These are phyloP conservation scores for Chrysopilus asiliformis DNA, from an alignment of 2,888 invertebrate species.

Conservation along the genomic window DNA sequence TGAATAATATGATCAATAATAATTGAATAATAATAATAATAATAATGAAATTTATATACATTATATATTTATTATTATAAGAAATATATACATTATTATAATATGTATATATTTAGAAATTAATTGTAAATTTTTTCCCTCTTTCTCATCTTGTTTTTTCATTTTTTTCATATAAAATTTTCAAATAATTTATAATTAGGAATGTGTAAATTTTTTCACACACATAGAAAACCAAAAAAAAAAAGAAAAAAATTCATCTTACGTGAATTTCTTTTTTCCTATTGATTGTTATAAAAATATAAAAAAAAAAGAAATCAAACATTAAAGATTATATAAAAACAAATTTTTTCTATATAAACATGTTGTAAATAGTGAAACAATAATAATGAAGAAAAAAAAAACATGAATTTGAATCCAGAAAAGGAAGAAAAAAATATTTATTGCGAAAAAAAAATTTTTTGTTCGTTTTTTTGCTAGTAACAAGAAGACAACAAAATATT, in stretches of 20 bases:
- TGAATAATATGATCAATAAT: slow-evolving; percentile 18
- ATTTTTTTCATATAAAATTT: slow-evolving; percentile 5
- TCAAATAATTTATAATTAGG: slow-evolving; percentile 4
- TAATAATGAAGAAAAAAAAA: slow-evolving; percentile 13
- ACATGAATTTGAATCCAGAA: too few relatives aligned
- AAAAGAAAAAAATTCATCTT: slow-evolving; percentile 13
- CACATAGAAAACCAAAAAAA: slow-evolving; percentile 10
- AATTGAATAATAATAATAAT: slow-evolving; percentile 15
- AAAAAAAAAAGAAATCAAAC: slow-evolving; percentile 14
- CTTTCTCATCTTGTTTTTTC: too few relatives aligned
- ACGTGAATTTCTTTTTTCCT: slow-evolving; percentile 14
- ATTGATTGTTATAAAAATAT: slow-evolving; percentile 14
- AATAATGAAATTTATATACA: too few relatives aligned
- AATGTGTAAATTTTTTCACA: slow-evolving; percentile 3
- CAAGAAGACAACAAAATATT: slow-evolving; percentile 16
- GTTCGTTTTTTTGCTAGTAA: too few relatives aligned
- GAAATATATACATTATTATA: too few relatives aligned
- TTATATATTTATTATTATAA: too few relatives aligned
- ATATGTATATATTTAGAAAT: too few relatives aligned
- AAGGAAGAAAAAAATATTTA: too few relatives aligned
- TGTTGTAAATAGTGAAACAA: slow-evolving; percentile 6
- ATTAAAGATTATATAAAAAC: slow-evolving; percentile 14
- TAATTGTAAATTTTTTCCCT: slow-evolving; percentile 5
- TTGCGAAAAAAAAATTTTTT: too few relatives aligned
- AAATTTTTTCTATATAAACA: slow-evolving; percentile 10